Base-by-base conservation (phyloP, 2,113 vertebrate species). In the Colossoma macropomum region DNA sequence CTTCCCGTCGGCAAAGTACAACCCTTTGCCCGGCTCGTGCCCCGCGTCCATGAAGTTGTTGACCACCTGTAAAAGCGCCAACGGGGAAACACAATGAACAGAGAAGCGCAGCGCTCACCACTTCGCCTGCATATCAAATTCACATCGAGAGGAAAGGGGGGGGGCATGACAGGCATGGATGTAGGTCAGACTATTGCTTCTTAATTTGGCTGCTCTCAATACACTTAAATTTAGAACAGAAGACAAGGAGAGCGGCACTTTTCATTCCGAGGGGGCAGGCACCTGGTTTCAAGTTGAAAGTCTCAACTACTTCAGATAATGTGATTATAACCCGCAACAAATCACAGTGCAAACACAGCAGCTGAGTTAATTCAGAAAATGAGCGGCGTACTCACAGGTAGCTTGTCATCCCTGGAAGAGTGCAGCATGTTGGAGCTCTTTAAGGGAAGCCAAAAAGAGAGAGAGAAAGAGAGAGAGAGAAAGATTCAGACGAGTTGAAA, bases 1-100 rank as follows among this genome's bases (percentile, higher is more conserved):
- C 80, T 92, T 94, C 87, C 94, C 96, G 69, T 99, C 97, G 0
- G 91, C 88, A 87, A 99, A 98, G 89, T 92, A 95, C 91, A 95
- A 95, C 71, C 94, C 93, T 0, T 90, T 92, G 83, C 88, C n/a
- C 28, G 50, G 80, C 21, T 84, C 0, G 56, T 63, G 28, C 19
- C 81, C 75, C 32, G 89, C 90, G 0, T 93, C 95, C 86, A 96
- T 1, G 5, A 94, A 95, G 75, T 95, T 96, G 88, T 95, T 96
- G 90, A 95, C 89, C 85, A 95, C 91, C 95, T 96, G 86, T 28
- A 50, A 71, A 77, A 82, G 48, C 56, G 77, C 74, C 63, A 59
- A 86, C 69, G 81, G 63, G 66, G 75, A 72, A 79, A 56, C 65
- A 72, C 59, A 83, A 79, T 72, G 82, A 71, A 25, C 60, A 25